phyloP scores from a whole-genome alignment of 2,888 invertebrate genomes.

The Dione juno region DNA sequence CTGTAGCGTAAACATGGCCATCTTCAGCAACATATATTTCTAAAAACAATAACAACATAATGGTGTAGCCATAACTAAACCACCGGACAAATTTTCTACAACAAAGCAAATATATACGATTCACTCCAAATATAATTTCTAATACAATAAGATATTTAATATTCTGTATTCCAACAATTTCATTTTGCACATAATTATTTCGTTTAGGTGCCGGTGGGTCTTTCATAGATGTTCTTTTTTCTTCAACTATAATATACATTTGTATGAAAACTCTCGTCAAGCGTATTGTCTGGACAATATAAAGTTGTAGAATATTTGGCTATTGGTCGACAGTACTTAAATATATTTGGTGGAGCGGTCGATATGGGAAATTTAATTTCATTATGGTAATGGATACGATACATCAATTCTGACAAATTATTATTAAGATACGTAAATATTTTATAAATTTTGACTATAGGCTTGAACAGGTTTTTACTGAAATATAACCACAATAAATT shows the following conservation, averaged over 20 bases:
- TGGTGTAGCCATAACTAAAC: slow-evolving; percentile 31
- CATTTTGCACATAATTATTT: slow-evolving; percentile 27
- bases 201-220: slow-evolving; percentile 4
- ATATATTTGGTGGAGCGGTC: background rate
- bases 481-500: too few species aligned
- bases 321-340: background rate
- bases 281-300: background rate
- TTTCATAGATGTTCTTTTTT: slow-evolving; percentile 2
- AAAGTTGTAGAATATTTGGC: background rate
- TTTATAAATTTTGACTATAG: background rate
- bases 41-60: slow-evolving; percentile 16
- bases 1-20: background rate
- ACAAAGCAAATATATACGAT: slow-evolving; percentile 37
- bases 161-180: slow-evolving; percentile 8
- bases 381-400: slow-evolving; percentile 18
- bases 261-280: background rate
- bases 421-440: slow-evolving; percentile 5
- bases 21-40: slow-evolving; percentile 3
- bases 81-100: slow-evolving; percentile 21
- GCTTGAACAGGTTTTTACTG: background rate
- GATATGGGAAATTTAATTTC: slow-evolving; percentile 15
- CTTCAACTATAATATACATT: slow-evolving; percentile 1
- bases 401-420: slow-evolving; percentile 17
- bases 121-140: slow-evolving; percentile 40
- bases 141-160: slow-evolving; percentile 40